phyloP scores from a whole-genome alignment of 1,140 invertebrate genomes.

The Arion vulgaris region DNA sequence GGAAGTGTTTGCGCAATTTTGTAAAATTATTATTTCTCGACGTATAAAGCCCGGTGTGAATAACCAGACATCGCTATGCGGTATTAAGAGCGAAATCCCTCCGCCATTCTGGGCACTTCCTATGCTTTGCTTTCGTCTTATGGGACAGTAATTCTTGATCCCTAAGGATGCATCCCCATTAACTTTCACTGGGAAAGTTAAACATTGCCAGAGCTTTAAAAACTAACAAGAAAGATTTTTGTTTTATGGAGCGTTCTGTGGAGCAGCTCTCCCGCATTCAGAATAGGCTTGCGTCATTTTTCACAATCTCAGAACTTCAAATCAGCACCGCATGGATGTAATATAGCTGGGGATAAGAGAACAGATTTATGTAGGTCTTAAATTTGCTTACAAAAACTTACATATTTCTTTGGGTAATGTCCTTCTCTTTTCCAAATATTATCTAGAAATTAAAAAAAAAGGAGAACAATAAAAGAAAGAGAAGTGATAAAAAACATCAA shows the following conservation, averaged over 20 bases:
- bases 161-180: not conserved
- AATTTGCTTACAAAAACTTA: not conserved
- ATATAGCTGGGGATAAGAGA: not conserved
- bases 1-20: not conserved
- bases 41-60: not conserved
- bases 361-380: not conserved
- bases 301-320: not conserved
- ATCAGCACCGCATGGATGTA: not conserved
- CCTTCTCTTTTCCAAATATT: too few species aligned
- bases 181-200: not conserved
- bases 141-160: slow-evolving; percentile 4
- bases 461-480: too few species aligned
- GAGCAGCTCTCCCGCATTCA: not conserved
- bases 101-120: not conserved
- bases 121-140: not conserved
- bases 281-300: not conserved
- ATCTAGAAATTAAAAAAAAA: too few species aligned
- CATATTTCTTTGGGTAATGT: too few species aligned
- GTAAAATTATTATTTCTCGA: too few species aligned
- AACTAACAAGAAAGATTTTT: not conserved
- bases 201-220: not conserved
- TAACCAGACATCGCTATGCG: not conserved
- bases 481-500: too few species aligned
- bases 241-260: not conserved
- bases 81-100: not conserved